These are phyloP conservation scores for Hydropsyche tenuis DNA, from an alignment of 1,140 invertebrate species.

Conservation along the genomic window DNA sequence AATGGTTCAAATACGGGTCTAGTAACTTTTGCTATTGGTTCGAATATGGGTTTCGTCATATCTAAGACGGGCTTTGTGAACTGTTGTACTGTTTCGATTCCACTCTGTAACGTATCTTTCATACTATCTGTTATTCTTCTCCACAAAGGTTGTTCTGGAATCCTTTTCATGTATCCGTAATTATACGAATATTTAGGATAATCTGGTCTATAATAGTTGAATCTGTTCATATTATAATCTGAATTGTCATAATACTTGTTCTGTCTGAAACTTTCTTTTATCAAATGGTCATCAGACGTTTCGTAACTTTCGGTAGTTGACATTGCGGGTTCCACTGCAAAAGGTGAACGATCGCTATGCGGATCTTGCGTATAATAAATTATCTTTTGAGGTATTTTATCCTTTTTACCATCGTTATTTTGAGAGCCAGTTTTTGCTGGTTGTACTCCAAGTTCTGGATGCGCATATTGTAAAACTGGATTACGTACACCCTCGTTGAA, in stretches of 20 bases:
- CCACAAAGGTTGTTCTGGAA: constrained; percentile 71
- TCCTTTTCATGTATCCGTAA: constrained; percentile 62
- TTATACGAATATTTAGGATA: constrained; percentile 63
- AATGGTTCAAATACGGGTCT: constrained; percentile 75
- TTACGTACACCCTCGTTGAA: constrained; percentile 73
- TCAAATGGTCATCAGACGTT: constrained; percentile 61
- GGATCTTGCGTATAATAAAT: constrained; percentile 53
- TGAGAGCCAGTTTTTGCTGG: constrained; percentile 67
- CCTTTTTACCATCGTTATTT: constrained; percentile 53
- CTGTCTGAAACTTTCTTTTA: constrained; percentile 59
- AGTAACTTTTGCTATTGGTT: constrained; percentile 71
- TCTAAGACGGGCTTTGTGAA: constrained; percentile 60
- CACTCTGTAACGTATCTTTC: constrained; percentile 72
- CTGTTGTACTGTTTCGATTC: constrained; percentile 73
- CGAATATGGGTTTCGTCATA: constrained; percentile 65
- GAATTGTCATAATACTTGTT: constrained; percentile 63
- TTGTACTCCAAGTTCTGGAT: constrained; percentile 78
- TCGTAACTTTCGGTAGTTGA: constrained; percentile 59
- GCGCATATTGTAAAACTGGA: constrained; percentile 78
- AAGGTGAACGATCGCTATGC: constrained; percentile 57
- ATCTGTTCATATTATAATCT: constrained; percentile 61
- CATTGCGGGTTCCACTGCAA: constrained; percentile 54
- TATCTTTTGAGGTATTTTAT: constrained; percentile 58
- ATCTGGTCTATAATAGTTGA: constrained; percentile 61
- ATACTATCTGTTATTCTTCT: constrained; percentile 73